A percentile compares a stretch with the other conserved stretches of the same genome.
These are phyloP conservation scores for Folsomia manolachei DNA, from an alignment of 2,888 invertebrate species.

Conservation along the genomic window DNA sequence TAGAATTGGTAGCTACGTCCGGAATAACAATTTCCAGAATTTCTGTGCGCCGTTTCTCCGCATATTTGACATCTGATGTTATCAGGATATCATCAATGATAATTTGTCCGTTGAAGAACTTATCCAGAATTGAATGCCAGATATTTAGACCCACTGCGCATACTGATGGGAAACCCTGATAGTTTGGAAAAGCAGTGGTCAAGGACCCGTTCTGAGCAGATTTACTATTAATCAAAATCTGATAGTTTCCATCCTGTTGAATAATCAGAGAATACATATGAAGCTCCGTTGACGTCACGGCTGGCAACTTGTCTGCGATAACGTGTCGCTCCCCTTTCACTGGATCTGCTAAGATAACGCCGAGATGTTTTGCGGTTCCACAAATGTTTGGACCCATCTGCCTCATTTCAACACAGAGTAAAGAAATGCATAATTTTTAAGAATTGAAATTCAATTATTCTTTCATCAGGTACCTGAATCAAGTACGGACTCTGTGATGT, in stretches of 20 bases:
- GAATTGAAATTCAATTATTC: too few relatives aligned
- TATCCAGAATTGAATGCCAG: slow-evolving; percentile 34
- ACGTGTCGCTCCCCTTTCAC: neutral
- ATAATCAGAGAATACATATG: slow-evolving; percentile 23
- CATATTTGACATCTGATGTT: slow-evolving; percentile 24
- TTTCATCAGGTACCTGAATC: slow-evolving; percentile 27
- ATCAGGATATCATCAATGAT: slow-evolving; percentile 32
- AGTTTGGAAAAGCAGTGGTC: slow-evolving; percentile 25
- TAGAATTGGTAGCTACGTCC: neutral
- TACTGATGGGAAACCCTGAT: slow-evolving; percentile 28
- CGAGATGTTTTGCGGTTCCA: neutral
- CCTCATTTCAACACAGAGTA: too few relatives aligned
- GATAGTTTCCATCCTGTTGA: slow-evolving; percentile 23
- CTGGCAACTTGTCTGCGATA: neutral
- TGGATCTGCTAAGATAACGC: neutral
- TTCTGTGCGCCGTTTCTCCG: slow-evolving; percentile 21
- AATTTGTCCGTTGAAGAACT: slow-evolving; percentile 35
- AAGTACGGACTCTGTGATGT: slow-evolving; percentile 25
- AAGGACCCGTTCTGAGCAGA: slow-evolving; percentile 27
- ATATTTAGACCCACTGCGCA: slow-evolving; percentile 26
- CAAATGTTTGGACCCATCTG: slow-evolving; percentile 30
- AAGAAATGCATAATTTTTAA: too few relatives aligned
- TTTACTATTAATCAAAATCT: slow-evolving; percentile 23
- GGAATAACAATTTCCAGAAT: slow-evolving; percentile 21
- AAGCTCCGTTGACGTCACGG: slow-evolving; percentile 6